Conservation (phyloP, 2,888 invertebrate species). For the Xestia ashworthii region DNA sequence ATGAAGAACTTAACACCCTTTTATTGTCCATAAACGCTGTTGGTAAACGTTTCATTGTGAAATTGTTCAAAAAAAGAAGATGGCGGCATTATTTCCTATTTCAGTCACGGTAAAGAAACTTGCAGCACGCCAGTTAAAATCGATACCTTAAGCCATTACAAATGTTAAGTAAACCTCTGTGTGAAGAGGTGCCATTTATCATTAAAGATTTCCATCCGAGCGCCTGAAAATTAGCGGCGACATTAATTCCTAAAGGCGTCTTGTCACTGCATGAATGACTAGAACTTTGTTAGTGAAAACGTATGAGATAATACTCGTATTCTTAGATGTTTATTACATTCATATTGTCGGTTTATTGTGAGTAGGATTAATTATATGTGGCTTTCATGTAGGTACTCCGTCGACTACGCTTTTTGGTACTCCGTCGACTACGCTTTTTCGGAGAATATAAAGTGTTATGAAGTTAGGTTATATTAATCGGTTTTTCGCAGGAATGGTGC, state of each 20-base stretch:
- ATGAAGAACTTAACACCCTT: too few relatives aligned
- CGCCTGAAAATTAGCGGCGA: constrained; percentile 26
- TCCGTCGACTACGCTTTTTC: too few relatives aligned
- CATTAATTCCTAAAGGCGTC: constrained; percentile 41
- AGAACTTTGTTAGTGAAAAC: constrained; percentile 19
- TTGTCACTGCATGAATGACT: constrained; percentile 45
- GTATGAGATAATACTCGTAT: constrained; percentile 11
- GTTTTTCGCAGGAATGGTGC: too few relatives aligned
- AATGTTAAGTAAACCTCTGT: not conserved
- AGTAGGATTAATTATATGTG: not conserved
- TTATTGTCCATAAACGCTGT: too few relatives aligned
- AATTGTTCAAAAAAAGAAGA: not conserved
- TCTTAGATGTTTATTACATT: not conserved
- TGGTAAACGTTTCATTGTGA: not conserved
- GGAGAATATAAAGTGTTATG: too few relatives aligned
- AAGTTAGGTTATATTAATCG: too few relatives aligned
- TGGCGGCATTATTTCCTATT: not conserved
- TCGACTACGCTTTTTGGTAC: too few relatives aligned
- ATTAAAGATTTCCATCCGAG: constrained; percentile 1
- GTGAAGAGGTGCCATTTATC: not conserved
- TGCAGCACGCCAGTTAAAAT: not conserved
- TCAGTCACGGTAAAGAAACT: not conserved
- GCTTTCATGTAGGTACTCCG: too few relatives aligned
- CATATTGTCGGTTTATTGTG: constrained; percentile 2
- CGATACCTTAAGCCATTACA: not conserved